Evolutionary conservation across 2,888 invertebrate species (phyloP).

Genomic region (Parascotia fuliginaria): DNA sequence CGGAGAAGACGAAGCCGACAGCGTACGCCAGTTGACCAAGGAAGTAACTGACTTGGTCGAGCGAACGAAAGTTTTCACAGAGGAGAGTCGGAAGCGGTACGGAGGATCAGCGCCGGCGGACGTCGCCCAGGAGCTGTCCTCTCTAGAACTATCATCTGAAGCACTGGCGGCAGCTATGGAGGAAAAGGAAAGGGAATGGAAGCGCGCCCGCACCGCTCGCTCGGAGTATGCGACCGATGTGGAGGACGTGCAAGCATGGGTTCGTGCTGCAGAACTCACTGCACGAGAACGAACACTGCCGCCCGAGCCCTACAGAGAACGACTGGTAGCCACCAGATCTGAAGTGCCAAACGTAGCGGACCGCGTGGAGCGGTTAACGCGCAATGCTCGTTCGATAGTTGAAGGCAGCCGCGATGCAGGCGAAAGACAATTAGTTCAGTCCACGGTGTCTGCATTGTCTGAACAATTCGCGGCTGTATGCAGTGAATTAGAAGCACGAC

Average conservation of each 20-base stretch:
- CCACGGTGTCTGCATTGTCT: conserved; percentile 90
- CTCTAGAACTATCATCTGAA: conserved; percentile 93
- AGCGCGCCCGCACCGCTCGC: conserved; percentile 93
- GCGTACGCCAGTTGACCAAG: conserved; percentile 85
- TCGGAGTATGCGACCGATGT: conserved; percentile 92
- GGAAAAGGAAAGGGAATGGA: conserved; percentile 94
- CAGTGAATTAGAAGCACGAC: conserved; percentile 93
- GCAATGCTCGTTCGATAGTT: conserved; percentile 91
- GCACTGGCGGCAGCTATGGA: conserved; percentile 93
- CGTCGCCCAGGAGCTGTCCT: conserved; percentile 92
- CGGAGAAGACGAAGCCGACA: conserved; percentile 89
- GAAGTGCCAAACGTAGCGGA: conserved; percentile 91
- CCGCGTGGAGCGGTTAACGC: conserved; percentile 91
- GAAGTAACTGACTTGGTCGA: conserved; percentile 86
- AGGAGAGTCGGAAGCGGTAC: conserved; percentile 87
- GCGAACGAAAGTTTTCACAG: conserved; percentile 86
- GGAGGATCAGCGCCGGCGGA: conserved; percentile 90
- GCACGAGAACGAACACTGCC: conserved; percentile 92
- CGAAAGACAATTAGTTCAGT: conserved; percentile 91
- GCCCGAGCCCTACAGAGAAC: conserved; percentile 91
- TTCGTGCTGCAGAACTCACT: conserved; percentile 92
- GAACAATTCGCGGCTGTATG: conserved; percentile 93
- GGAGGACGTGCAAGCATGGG: conserved; percentile 93
- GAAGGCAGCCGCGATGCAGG: conserved; percentile 92
- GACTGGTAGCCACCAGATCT: conserved; percentile 90